Conservation (phyloP, 2,888 invertebrate genomes). For the Ceriagrion tenellum region DNA sequence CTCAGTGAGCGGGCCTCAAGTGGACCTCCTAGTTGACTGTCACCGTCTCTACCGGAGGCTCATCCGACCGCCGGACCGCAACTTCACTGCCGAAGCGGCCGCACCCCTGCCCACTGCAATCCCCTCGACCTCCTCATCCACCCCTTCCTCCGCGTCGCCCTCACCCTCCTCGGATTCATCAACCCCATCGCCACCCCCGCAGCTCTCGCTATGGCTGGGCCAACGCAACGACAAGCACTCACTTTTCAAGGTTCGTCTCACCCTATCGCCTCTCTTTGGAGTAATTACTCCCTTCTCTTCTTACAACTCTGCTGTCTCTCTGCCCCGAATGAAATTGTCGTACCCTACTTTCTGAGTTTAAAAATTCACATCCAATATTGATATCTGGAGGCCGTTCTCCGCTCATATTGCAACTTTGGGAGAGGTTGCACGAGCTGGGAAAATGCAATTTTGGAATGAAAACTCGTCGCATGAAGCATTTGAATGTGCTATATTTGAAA, state of each 20-base stretch:
- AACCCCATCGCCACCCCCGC: constrained; percentile 78
- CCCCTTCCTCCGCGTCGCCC: constrained; percentile 72
- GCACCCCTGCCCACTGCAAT: not conserved
- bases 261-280: not conserved
- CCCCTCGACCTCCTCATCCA: not conserved
- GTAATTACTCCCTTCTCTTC: not conserved
- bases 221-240: constrained; percentile 92
- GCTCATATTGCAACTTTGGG: too few species aligned
- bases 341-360: too few species aligned
- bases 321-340: too few species aligned
- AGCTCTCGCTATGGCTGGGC: constrained; percentile 90
- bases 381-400: too few species aligned
- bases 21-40: constrained; percentile 92
- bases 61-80: constrained; percentile 86
- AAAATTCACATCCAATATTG: too few species aligned
- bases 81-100: constrained; percentile 81
- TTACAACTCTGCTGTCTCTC: not conserved
- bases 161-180: not conserved
- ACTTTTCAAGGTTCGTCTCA: constrained; percentile 88
- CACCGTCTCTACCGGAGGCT: constrained; percentile 90
- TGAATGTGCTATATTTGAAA: too few species aligned
- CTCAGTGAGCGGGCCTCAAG: constrained; percentile 90
- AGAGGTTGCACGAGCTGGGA: too few species aligned
- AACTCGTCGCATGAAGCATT: too few species aligned
- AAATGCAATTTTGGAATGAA: too few species aligned